Evolutionary conservation across 2,888 invertebrate genomes (phyloP), one percentile per base, ranked within the genome.

Genomic region (Stictocephala bisonia): DNA sequence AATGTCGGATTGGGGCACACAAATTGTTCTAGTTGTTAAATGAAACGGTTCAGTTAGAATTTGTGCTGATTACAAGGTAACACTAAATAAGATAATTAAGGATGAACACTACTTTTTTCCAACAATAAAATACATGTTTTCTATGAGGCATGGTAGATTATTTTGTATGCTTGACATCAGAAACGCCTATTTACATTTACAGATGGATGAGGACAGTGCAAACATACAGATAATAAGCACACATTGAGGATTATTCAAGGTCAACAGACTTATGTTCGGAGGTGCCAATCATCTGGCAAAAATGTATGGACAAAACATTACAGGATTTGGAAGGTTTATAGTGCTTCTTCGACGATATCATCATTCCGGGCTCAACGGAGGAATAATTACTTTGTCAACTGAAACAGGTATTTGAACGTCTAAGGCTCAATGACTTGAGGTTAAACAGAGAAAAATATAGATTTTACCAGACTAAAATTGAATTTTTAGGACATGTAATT

Each of bases 181-280:
- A n/a, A n/a, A n/a, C n/a, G n/a, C n/a, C n/a, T n/a, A n/a, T n/a
- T n/a, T n/a, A n/a, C n/a, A n/a, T n/a, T n/a, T n/a, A n/a, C n/a
- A n/a, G n/a, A n/a, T n/a, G n/a, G n/a, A n/a, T n/a, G n/a, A n/a
- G 79, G 79, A 0, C 73, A 77, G 2, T 83, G 78, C 71, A 81
- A 78, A 67, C 80, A 80, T 9, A 79, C n/a, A n/a, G n/a, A n/a
- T n/a, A n/a, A n/a, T n/a, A n/a, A n/a, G n/a, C n/a, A n/a, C n/a
- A n/a, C n/a, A 79, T 18, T 73, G 81, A 60, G 53, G 81, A 13
- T 80, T 80, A 79, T 82, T 80, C 70, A 80, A 80, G n/a, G n/a
- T n/a, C n/a, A n/a, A n/a, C n/a, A n/a, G n/a, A n/a, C n/a, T n/a
- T n/a, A n/a, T n/a, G n/a, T 22, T 77, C 81, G 0, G 78, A 81